Evolutionary conservation across 2,888 invertebrate genomes (phyloP).

Genomic region (Baronia brevicornis): DNA sequence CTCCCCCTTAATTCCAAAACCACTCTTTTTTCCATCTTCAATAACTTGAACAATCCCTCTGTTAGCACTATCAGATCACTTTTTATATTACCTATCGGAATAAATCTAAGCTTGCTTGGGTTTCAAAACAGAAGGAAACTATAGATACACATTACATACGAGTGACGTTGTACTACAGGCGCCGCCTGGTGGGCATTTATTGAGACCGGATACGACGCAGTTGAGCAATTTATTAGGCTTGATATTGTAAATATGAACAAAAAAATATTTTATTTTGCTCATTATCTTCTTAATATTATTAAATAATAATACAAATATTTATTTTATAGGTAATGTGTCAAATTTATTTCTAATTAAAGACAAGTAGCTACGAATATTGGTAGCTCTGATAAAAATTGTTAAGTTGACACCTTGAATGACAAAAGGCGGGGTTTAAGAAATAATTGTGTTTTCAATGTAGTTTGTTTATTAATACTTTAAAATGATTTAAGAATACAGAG

Average conservation of each 20-base stretch:
- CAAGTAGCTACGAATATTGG: slow-evolving; percentile 7
- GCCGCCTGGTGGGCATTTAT: slow-evolving; percentile 55
- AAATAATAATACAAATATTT: no score
- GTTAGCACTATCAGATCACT: slow-evolving; percentile 44
- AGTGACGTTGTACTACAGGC: slow-evolving; percentile 67
- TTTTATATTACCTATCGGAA: slow-evolving; percentile 57
- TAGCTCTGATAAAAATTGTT: slow-evolving; percentile 6
- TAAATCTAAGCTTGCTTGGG: slow-evolving; percentile 75
- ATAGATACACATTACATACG: slow-evolving; percentile 63
- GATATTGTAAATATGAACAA: slow-evolving; percentile 16
- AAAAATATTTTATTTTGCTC: slow-evolving; percentile 1
- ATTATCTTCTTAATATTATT: background rate
- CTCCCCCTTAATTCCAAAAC: slow-evolving; percentile 95
- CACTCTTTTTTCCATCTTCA: slow-evolving; percentile 94
- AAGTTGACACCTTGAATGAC: slow-evolving; percentile 10
- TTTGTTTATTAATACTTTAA: no score
- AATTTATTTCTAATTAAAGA: no score
- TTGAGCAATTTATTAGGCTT: slow-evolving; percentile 32
- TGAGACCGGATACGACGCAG: slow-evolving; percentile 46
- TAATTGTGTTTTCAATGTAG: no score
- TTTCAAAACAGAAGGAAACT: slow-evolving; percentile 77
- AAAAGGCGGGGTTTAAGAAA: slow-evolving; percentile 11
- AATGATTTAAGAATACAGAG: no score
- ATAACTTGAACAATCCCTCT: slow-evolving; percentile 40
- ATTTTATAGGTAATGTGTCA: no score